Evolutionary conservation across 2,888 invertebrate genomes (phyloP), one percentile per base, ranked within the genome.

Genomic region (Pheosia gnoma): DNA sequence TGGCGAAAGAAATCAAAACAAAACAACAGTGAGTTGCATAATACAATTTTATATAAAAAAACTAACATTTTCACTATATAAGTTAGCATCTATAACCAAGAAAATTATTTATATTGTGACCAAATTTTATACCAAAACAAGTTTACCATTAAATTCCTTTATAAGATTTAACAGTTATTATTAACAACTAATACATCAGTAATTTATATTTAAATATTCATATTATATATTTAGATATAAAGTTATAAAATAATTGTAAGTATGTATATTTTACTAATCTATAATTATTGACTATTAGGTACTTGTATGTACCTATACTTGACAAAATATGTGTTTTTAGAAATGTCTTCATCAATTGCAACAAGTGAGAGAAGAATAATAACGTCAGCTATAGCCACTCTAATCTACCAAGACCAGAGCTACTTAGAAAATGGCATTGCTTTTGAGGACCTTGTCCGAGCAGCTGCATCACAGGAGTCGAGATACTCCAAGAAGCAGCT

Each of bases 381-480:
- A 67, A 95, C 95, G 57, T 95, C 95, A 68, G 96, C 96, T 37
- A 95, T 96, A 67, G 95, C 96, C 59, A 96, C 96, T 79, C 90
- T 96, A 45, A 95, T 96, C 67, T 95, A 96, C 71, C 95, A 95
- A 77, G 96, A 96, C 80, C 96, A 96, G 60, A 96, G 95, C 84
- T 96, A 95, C 77, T 90, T 96, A 63, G 95, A 96, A 83, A 94
- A 95, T 83, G 96, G 96, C 36, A 96, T 97, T 65, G 96, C 96
- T n/a, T 95, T 95, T 65, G 92, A 93, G 61, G 95, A 96, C 77
- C 93, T 97, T 65, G 94, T 96, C 45, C 94, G 94, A 79, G 95
- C 96, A 77, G 94, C 96, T 62, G 89, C 95, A 47, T 94, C 94
- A 8, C 96, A 95, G 82, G 96, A 96, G 65, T 94, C 95, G 3